Evolutionary conservation across 2,113 vertebrate genomes (phyloP).

Genomic region (Gambusia holbrooki): DNA sequence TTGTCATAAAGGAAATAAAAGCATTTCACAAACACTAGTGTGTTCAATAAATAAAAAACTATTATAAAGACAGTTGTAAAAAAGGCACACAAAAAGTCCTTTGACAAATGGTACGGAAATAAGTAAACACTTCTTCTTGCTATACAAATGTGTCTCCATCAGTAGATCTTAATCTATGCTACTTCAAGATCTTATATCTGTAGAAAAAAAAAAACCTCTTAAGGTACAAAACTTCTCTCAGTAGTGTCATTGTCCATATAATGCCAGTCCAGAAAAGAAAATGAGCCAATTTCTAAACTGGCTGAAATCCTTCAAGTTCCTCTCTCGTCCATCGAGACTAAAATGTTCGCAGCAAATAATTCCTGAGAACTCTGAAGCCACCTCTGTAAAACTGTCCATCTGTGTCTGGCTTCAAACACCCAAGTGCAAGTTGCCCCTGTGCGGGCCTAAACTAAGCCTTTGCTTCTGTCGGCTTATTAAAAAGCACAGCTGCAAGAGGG

Average conservation of each 20-base stretch:
- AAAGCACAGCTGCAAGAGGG: constrained; percentile 85
- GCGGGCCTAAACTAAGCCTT: constrained; percentile 76
- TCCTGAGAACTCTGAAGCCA: constrained; percentile 89
- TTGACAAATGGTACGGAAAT: constrained; percentile 90
- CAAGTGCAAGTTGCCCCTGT: constrained; percentile 85
- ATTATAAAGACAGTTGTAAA: constrained; percentile 96
- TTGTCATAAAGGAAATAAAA: constrained; percentile 73
- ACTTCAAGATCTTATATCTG: constrained; percentile 77
- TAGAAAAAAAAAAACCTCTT: constrained; percentile 70
- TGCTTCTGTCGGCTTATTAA: constrained; percentile 76
- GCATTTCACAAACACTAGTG: constrained; percentile 83
- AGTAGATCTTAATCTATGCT: constrained; percentile 85
- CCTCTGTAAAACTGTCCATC: constrained; percentile 69
- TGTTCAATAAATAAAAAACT: constrained; percentile 87
- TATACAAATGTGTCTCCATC: constrained; percentile 86
- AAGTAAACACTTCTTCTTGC: constrained; percentile 88
- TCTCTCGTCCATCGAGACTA: constrained; percentile 72
- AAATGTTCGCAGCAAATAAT: constrained; percentile 85
- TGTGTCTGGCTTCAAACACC: constrained; percentile 86
- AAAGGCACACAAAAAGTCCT: constrained; percentile 98
- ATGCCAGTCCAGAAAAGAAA: constrained; percentile 73
- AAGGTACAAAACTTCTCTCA: constrained; percentile 88
- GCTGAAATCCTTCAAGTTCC: constrained; percentile 78
- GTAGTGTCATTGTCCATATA: constrained; percentile 83
- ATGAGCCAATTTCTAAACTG: constrained; percentile 66